These are phyloP conservation scores for Anneissia japonica DNA, from an alignment of 35 echinoderm and acorn worm genomes.

Conservation along the genomic window DNA sequence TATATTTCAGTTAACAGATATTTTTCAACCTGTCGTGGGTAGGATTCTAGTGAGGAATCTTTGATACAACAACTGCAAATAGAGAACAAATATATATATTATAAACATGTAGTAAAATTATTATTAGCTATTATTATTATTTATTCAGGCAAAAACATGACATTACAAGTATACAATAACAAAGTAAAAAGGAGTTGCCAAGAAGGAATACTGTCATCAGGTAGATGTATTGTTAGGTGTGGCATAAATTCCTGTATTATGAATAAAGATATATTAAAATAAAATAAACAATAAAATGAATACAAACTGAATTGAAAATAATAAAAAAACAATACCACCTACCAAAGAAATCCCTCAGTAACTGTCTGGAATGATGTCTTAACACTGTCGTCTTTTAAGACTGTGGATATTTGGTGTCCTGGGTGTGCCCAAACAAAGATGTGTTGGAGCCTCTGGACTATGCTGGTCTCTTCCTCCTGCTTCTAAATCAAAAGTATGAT, in stretches of 20 bases:
- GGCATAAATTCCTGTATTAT: too few species aligned
- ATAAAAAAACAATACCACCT: neutral
- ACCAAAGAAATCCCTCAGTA: conserved; percentile 35
- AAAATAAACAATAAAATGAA: too few species aligned
- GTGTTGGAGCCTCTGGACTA: conserved; percentile 16
- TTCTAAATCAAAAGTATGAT: neutral
- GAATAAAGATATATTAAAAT: too few species aligned
- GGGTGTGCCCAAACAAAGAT: conserved; percentile 41
- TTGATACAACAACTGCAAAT: conserved; percentile 49
- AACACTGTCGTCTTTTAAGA: neutral
- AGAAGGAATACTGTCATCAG: too few species aligned
- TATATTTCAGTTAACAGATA: conserved; percentile 63
- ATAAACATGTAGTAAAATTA: too few species aligned
- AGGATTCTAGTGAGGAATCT: conserved; percentile 26
- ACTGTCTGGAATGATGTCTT: conserved; percentile 18
- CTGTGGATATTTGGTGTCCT: conserved; percentile 1
- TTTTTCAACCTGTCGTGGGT: conserved; percentile 55
- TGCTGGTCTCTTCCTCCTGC: neutral
- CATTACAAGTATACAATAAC: too few species aligned
- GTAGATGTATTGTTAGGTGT: too few species aligned
- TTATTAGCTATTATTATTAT: too few species aligned
- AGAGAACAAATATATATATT: conserved; percentile 1
- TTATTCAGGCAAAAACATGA: too few species aligned
- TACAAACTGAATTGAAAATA: too few species aligned
- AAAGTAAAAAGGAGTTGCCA: too few species aligned